Conservation (phyloP, 1,140 invertebrate species). For the Cataglyphis hispanica region DNA sequence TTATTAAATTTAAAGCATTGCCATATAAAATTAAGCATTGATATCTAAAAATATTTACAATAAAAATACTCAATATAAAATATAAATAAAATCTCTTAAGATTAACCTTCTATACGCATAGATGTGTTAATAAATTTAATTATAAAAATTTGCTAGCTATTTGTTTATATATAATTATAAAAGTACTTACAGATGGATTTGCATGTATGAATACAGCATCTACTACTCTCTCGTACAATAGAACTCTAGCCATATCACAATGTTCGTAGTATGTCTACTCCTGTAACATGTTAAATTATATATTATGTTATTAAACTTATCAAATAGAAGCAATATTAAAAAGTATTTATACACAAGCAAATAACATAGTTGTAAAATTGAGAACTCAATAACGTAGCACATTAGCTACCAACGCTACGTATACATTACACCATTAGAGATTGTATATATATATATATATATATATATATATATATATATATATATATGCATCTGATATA, state of each 20-base stretch:
- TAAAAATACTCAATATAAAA: not conserved
- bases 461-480: too few relatives aligned
- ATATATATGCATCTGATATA: not conserved
- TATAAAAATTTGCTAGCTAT: not conserved
- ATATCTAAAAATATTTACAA: not conserved
- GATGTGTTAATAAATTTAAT: not conserved
- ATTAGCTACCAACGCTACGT: not conserved
- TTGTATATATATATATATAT: not conserved
- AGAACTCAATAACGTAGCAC: not conserved
- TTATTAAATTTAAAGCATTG: not conserved
- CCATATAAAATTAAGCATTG: not conserved
- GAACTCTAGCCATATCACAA: constrained; percentile 60
- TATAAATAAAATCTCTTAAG: not conserved
- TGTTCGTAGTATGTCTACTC: not conserved
- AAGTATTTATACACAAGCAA: not conserved
- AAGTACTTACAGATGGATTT: constrained; percentile 19
- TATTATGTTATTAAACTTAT: not conserved
- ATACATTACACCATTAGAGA: not conserved
- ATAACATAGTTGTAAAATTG: not conserved
- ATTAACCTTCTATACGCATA: too few relatives aligned
- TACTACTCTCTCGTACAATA: constrained; percentile 39
- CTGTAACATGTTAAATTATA: not conserved
- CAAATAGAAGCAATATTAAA: not conserved
- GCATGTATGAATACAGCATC: constrained; percentile 7
- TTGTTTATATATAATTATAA: not conserved